Conservation (phyloP, 2,113 vertebrate genomes). For the Camelus dromedarius region DNA sequence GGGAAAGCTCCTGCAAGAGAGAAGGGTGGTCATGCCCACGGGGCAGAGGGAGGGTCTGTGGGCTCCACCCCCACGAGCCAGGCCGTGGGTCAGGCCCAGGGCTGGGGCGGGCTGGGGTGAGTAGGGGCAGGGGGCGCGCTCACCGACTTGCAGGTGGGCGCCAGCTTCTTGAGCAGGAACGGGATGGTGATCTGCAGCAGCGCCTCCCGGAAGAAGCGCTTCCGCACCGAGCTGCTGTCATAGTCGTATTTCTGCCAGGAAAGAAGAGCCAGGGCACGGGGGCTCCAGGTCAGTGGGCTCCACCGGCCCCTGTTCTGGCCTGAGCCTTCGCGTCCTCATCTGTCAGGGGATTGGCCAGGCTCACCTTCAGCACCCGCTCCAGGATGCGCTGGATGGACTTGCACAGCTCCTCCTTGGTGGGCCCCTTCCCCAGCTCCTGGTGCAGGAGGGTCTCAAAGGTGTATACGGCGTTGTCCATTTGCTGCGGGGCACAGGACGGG, state of each 20-base stretch:
- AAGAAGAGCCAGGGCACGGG: fast-evolving
- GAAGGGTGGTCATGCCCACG: neutral
- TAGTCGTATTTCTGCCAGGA: conserved; percentile 94
- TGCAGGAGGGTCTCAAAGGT: conserved; percentile 97
- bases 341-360: neutral
- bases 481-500: conserved; percentile 82
- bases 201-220: conserved; percentile 97
- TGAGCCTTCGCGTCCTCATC: no score
- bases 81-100: fast-evolving
- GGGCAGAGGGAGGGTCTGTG: neutral
- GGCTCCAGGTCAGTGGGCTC: neutral
- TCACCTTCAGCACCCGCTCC: conserved; percentile 97
- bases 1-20: conserved; percentile 91
- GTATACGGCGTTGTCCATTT: conserved; percentile 97
- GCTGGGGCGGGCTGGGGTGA: fast-evolving
- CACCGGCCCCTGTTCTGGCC: neutral
- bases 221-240: conserved; percentile 97
- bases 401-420: conserved; percentile 91
- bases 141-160: conserved; percentile 91
- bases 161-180: conserved; percentile 96
- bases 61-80: no score
- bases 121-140: conserved; percentile 42
- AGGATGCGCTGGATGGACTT: conserved; percentile 95
- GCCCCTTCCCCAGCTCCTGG: conserved; percentile 92
- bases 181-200: conserved; percentile 98